Evolutionary conservation across 1,140 invertebrate species (phyloP).

Genomic region (Ostrea edulis): DNA sequence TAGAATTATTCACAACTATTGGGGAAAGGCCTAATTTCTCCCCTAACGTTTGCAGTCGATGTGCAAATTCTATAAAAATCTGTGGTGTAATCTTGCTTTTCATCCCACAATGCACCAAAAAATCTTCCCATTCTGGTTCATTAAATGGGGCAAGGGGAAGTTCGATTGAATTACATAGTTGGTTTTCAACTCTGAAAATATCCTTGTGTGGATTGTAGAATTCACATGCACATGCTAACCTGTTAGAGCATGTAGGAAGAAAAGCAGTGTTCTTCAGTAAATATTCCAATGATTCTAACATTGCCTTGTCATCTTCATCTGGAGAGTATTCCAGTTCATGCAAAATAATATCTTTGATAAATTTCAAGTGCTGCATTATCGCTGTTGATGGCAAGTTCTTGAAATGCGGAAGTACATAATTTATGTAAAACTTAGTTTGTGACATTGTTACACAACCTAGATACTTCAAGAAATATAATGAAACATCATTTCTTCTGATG

Average conservation of each 20-base stretch:
- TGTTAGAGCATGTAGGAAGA: background rate
- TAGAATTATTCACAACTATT: background rate
- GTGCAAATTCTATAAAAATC: constrained; percentile 48
- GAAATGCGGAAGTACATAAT: constrained; percentile 52
- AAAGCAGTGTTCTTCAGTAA: background rate
- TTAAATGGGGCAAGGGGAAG: constrained; percentile 6
- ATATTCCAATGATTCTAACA: background rate
- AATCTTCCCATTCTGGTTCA: constrained; percentile 42
- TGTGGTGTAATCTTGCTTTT: constrained; percentile 50
- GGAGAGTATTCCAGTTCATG: background rate
- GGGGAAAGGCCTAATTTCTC: background rate
- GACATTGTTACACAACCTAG: constrained; percentile 38
- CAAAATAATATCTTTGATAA: constrained; percentile 40
- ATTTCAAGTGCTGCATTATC: constrained; percentile 52
- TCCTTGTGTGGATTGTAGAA: background rate
- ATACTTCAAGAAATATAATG: background rate
- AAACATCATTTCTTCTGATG: constrained; percentile 22
- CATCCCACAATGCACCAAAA: constrained; percentile 40
- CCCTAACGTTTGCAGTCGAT: background rate
- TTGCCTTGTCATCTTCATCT: background rate
- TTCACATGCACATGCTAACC: background rate
- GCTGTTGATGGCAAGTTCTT: constrained; percentile 12
- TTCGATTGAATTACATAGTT: background rate
- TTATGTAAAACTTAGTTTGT: constrained; percentile 46
- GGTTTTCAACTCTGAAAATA: background rate